A percentile compares a stretch with the other conserved stretches of the same genome.
Evolutionary conservation across 2,797 vertebrate species (phyloP).

Genomic region (Anabacerthia variegaticeps): DNA sequence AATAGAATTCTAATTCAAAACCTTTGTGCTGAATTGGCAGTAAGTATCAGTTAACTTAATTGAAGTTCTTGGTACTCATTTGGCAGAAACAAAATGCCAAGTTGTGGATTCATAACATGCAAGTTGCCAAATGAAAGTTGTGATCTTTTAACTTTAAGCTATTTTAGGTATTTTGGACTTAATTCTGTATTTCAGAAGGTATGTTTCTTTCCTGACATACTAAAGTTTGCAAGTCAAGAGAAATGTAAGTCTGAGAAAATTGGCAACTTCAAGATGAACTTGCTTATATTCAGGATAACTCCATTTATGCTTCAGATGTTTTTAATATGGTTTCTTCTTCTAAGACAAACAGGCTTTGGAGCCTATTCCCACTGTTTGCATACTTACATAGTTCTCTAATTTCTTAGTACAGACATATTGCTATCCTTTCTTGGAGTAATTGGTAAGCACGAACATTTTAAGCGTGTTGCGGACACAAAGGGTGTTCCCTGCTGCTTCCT

Average conservation of each 20-base stretch:
- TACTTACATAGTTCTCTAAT: background rate
- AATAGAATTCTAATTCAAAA: slow-evolving; percentile 1
- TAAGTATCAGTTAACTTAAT: slow-evolving; percentile 5
- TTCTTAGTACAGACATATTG: background rate
- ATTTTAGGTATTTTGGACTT: slow-evolving; percentile 3
- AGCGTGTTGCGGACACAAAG: background rate
- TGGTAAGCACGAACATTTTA: background rate
- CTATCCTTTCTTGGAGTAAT: background rate
- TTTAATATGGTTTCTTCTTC: slow-evolving; percentile 10
- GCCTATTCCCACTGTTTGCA: background rate
- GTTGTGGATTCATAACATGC: background rate
- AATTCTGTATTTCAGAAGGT: slow-evolving; percentile 10
- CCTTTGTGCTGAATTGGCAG: slow-evolving; percentile 1
- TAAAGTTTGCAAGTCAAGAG: background rate
- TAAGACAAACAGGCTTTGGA: background rate
- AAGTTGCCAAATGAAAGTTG: slow-evolving; percentile 6
- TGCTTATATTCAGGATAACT: background rate
- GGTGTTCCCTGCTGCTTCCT: background rate
- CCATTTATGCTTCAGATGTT: background rate
- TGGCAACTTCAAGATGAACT: background rate
- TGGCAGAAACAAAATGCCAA: background rate
- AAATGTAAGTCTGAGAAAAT: background rate
- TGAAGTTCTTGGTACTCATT: background rate
- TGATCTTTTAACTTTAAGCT: background rate
- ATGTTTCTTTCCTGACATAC: background rate